phyloP scores from a whole-genome alignment of 2,888 invertebrate species.

The Diaprepes abbreviatus region DNA sequence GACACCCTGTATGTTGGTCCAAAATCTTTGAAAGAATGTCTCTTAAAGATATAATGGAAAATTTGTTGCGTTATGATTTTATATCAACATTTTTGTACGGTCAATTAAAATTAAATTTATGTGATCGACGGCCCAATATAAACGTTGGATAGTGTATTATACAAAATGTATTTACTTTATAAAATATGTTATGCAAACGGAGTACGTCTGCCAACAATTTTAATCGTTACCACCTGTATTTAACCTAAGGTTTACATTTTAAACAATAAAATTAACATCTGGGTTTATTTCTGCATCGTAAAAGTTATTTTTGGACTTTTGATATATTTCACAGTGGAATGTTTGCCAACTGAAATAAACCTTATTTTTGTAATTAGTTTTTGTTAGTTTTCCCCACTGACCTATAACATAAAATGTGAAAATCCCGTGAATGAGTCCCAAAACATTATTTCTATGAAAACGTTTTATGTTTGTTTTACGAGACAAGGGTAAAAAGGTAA shows the following conservation, averaged over 20 bases:
- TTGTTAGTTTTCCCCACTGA: constrained; percentile 3
- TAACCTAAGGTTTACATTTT: constrained; percentile 44
- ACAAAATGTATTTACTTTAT: constrained; percentile 3
- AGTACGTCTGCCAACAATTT: constrained; percentile 19
- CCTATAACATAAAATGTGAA: background rate
- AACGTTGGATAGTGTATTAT: background rate
- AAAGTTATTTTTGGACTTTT: constrained; percentile 51
- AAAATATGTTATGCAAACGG: constrained; percentile 17
- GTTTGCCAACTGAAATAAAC: constrained; percentile 16
- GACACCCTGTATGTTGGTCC: no score
- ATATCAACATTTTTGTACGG: no score
- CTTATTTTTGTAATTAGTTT: background rate
- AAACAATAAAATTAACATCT: constrained; percentile 50
- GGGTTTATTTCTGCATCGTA: constrained; percentile 49
- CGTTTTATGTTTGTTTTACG: background rate
- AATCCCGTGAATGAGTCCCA: background rate
- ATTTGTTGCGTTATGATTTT: no score
- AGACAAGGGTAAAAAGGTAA: background rate
- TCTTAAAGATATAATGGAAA: no score
- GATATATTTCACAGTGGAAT: constrained; percentile 47
- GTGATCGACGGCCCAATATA: no score
- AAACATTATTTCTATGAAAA: background rate
- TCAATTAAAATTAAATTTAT: no score
- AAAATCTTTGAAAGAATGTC: no score
- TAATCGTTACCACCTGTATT: constrained; percentile 51